These are phyloP conservation scores for Selenia dentaria DNA, from an alignment of 2,888 invertebrate genomes.

Conservation along the genomic window DNA sequence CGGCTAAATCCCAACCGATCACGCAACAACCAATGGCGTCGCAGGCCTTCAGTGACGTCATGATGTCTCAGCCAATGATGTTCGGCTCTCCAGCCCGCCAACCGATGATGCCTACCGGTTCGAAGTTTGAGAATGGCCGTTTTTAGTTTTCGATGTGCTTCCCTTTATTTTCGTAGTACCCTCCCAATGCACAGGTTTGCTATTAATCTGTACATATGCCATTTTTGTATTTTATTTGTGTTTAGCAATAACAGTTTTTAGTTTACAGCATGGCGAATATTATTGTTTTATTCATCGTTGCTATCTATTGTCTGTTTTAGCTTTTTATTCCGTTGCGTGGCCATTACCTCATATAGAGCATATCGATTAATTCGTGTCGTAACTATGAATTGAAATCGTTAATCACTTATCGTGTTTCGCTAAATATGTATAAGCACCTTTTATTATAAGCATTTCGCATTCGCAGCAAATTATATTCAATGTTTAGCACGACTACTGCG, in stretches of 20 bases:
- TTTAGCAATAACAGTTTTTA: slow-evolving; percentile 20
- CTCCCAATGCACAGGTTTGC: slow-evolving; percentile 40
- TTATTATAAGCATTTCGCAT: too few relatives aligned
- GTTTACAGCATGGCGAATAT: slow-evolving; percentile 29
- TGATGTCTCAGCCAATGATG: slow-evolving; percentile 73
- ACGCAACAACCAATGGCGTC: slow-evolving; percentile 69
- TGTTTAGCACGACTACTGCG: too few relatives aligned
- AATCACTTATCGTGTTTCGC: too few relatives aligned
- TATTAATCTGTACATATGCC: slow-evolving; percentile 35
- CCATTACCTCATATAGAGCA: too few relatives aligned
- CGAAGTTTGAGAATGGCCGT: slow-evolving; percentile 57
- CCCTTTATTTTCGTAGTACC: slow-evolving; percentile 36
- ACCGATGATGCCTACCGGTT: slow-evolving; percentile 79
- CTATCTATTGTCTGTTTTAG: slow-evolving; percentile 32
- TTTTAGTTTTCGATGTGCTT: slow-evolving; percentile 40
- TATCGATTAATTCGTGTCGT: too few relatives aligned
- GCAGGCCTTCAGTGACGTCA: slow-evolving; percentile 68
- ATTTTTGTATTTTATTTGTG: slow-evolving; percentile 17
- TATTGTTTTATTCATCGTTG: slow-evolving; percentile 15
- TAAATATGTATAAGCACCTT: too few relatives aligned
- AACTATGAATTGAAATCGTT: too few relatives aligned
- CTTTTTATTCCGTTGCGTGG: slow-evolving; percentile 28
- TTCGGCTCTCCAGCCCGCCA: slow-evolving; percentile 75
- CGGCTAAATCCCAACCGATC: slow-evolving; percentile 68
- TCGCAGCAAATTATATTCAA: too few relatives aligned